Evolutionary conservation across 2,888 invertebrate genomes (phyloP), one percentile per base, ranked within the genome.

Genomic region (Keiferia lycopersicella): DNA sequence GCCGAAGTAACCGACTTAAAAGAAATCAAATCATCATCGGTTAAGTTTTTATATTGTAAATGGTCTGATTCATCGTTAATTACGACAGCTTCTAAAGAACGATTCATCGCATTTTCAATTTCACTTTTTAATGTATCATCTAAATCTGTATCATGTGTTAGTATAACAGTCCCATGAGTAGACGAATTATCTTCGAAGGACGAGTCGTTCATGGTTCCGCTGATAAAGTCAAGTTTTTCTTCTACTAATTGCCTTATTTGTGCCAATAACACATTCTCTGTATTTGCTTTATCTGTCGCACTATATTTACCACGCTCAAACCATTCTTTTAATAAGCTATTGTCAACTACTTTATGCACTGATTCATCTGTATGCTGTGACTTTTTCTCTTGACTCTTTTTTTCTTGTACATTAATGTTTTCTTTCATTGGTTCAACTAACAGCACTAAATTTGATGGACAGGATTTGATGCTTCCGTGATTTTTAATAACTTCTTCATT

Each of bases 21-120:
- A 39, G 89, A 89, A 53, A 81, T 60, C 34, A 80, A 69, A 76
- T 88, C 88, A 8, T 76, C 75, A 70, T 85, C 79, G 39, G 78
- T 76, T 26, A 10, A 1, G 48, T 14, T 48, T 48, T 30, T 34
- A 30, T 50, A 16, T 30, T 71, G 66, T 26, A 79, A 67, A 66
- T 73, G 2, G 7, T 66, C 65, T 1, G 81, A 79, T 58, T 78
- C 77, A 10, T 34, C 34, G 22, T 77, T 74, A 2, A 65, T 73
- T 26, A 76, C 61, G 11, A 71, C 64, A 1, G 70, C 68, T 58
- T 79, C 73, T 65, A 80, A 77, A 16, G 76, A 76, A n/a, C 68
- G 70, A 67, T 78, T 74, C n/a, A 83, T 67, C 61, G 72, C 70
- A 39, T 71, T 71, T 62, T 78, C 77, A 20, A 77, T 66, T 18